Base-by-base conservation (phyloP, 2,113 vertebrate species). In the Protobothrops mucrosquamatus region DNA sequence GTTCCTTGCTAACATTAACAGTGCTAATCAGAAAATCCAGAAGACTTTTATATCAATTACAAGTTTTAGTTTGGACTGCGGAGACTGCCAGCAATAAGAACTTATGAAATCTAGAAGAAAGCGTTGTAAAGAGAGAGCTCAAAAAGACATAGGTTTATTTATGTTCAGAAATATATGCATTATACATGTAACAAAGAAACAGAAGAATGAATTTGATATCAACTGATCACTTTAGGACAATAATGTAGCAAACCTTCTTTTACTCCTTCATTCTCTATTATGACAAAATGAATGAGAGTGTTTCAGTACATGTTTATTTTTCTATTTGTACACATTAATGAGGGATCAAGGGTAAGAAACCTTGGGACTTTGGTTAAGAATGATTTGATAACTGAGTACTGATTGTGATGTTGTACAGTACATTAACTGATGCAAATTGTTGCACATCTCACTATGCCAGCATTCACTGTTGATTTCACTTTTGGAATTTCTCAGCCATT, bases 21-120 rank as follows among this genome's bases (percentile, higher is more conserved):
- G 90, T 96, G 95, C 95, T 98, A 98, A 98, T 97, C 97, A 97
- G 96, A 94, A 95, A 97, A 98, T 97, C 96, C 94, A 95, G 96
- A 96, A 96, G 96, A 97, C 97, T 97, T 96, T 92, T 94, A 94
- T 96, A 94, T 96, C 95, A 97, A 92, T 98, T 97, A 97, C 93
- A 93, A 96, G 93, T 96, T 93, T 96, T 91, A 95, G 95, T 92
- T 97, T 96, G 95, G 85, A 95, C 95, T 1, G 2, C 88, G 93
- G 95, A 93, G 91, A 93, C 91, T 95, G 96, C 96, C 96, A 96
- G 94, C 91, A 94, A 91, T 59, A 52, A 90, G 93, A 91, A 94
- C 90, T 95, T 90, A 64, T 94, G 94, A 95, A 95, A 96, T 94
- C 94, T 95, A 88, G 94, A 91, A 92, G 94, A 91, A 93, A 96